Base-by-base conservation (phyloP, 2,797 vertebrate genomes). In the Brachyrhaphis roseni region DNA sequence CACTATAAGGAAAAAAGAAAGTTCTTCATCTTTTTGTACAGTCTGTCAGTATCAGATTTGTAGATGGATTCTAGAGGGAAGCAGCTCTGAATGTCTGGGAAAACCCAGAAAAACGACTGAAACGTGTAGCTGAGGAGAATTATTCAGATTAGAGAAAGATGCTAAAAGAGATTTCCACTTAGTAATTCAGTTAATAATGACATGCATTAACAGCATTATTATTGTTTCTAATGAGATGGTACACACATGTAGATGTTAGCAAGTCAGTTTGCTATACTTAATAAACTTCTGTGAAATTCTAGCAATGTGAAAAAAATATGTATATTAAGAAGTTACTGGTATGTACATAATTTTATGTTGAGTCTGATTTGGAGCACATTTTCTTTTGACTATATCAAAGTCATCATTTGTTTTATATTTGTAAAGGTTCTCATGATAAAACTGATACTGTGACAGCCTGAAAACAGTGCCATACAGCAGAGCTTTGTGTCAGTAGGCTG, bases 381-480 rank as follows among this genome's bases (percentile, higher is more conserved):
- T 93, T 93, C 93, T 78, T 59, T 59, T 59, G 2, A 64, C 13
- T 36, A 64, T 78, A 76, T 45, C 34, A 62, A 78, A 59, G 89
- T 79, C 66, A 76, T 83, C 82, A 76, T 83, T 57, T 80, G 73
- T 23, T 71, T 68, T 77, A 77, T 72, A 80, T 74, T 81, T 91
- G 92, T 93, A 92, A 84, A 90, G 91, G 91, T 34, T 80, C 66
- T 90, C 84, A 45, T 83, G 88, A 92, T 90, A 53, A 78, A 83
- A 86, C 90, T 86, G 87, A 88, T 91, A 26, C 84, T 81, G 82
- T 83, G 88, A 93, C 83, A 88, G 87, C 83, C 87, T 88, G 87
- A 73, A 88, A 89, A 90, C 72, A 86, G 94, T 95, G 94, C 94
- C 94, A 95, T 94, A 94, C 82, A 88, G 43, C 92, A 85, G 90